Evolutionary conservation across 2,888 invertebrate genomes (phyloP).

Genomic region (Toxonevra muliebris): DNA sequence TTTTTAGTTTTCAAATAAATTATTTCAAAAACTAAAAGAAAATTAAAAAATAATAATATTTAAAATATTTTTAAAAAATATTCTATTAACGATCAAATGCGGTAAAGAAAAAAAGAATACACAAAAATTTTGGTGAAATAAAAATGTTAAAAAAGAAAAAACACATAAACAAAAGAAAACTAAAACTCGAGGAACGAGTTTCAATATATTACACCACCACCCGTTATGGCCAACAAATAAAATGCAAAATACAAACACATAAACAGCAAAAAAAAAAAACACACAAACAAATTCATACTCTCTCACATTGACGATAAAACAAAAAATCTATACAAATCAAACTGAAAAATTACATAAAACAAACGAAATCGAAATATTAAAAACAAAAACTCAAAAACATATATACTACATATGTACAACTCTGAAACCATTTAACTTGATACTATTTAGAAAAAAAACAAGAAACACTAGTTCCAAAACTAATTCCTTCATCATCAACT

Average conservation of each 20-base stretch:
- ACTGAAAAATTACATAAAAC: not conserved
- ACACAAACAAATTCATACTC: not conserved
- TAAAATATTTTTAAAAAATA: slow-evolving; percentile 3
- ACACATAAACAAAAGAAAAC: no score
- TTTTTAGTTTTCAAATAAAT: not conserved
- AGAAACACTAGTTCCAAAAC: not conserved
- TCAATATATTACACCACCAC: not conserved
- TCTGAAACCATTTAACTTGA: no score
- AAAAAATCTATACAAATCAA: slow-evolving; percentile 7
- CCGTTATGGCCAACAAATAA: not conserved
- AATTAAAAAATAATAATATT: slow-evolving; percentile 24
- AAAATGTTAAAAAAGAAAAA: no score
- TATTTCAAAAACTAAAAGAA: not conserved
- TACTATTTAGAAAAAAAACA: not conserved
- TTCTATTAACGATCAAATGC: not conserved
- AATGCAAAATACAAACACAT: no score
- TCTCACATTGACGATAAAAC: not conserved
- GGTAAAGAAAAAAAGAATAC: not conserved
- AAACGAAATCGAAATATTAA: no score
- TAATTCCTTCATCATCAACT: no score
- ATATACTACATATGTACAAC: no score
- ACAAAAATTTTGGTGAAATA: not conserved
- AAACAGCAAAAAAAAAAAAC: slow-evolving; percentile 1
- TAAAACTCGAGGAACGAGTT: no score
- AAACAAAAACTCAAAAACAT: no score